Conservation (phyloP, 2,888 invertebrate genomes). For the Lithophane ornitopus region DNA sequence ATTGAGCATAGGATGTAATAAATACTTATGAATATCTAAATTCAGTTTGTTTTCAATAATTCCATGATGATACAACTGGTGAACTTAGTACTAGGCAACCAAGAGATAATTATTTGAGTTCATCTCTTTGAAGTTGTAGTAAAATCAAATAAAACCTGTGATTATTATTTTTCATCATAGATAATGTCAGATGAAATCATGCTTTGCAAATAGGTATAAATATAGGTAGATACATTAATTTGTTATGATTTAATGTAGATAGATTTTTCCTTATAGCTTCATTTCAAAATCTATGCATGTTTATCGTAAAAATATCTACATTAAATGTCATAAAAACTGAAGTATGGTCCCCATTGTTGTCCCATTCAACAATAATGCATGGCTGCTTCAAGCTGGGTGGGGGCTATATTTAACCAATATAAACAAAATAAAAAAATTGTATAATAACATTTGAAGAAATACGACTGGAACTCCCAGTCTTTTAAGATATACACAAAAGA, state of each 20-base stretch:
- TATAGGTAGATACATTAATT: neutral
- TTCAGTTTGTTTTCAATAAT: slow-evolving; percentile 1
- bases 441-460: neutral
- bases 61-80: neutral
- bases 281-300: neutral
- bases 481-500: neutral
- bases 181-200: slow-evolving; percentile 5
- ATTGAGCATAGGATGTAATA: neutral
- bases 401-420: neutral
- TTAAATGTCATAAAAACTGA: neutral
- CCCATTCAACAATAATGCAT: neutral
- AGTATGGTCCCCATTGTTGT: neutral
- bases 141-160: neutral
- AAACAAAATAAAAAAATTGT: neutral
- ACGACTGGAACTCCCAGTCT: neutral
- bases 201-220: neutral
- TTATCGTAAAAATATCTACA: neutral
- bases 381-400: neutral
- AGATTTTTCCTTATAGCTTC: slow-evolving; percentile 27
- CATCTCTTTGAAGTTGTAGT: neutral
- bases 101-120: slow-evolving; percentile 1
- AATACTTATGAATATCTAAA: neutral
- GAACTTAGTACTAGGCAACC: neutral
- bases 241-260: slow-evolving; percentile 4
- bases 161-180: neutral